Evolutionary conservation across 2,797 vertebrate genomes (phyloP), one percentile per base, ranked within the genome.

Genomic region (Ctenochaetus hawaiiensis): DNA sequence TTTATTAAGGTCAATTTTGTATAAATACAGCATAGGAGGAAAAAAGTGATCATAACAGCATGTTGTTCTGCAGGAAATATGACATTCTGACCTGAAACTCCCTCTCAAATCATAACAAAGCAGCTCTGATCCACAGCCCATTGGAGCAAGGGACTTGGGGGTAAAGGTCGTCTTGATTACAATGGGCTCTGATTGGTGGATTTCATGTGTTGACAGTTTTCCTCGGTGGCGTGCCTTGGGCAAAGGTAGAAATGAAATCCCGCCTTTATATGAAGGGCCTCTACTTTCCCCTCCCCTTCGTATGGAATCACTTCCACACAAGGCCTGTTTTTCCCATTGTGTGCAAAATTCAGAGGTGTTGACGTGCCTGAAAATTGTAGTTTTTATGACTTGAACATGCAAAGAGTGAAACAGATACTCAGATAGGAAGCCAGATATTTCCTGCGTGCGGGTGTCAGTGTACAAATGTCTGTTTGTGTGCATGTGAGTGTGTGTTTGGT

Each of bases 41-140:
- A 37, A 41, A 62, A 41, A 17, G 0, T 9, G 39, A 37, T 43
- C 8, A n/a, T 17, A 69, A 52, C 18, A 54, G 39, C 13, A 13
- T 16, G 6, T 61, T 59, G 47, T 67, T 53, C 37, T 77, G 11
- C 22, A 20, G 56, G 41, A 37, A 70, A 57, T 34, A 2, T 72
- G 65, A 59, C 56, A 67, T 39, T 23, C 37, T 72, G 78, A 83
- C 72, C 80, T 68, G 47, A 81, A 79, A 67, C 45, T 81, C 54
- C 22, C 34, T 43, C 12, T 17, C 51, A 70, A 79, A 63, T 71
- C 49, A 76, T 82, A 86, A 78, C 71, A 85, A 81, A 82, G 81
- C 61, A 43, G 30, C 69, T 30, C 51, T 66, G 41, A 73, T 70
- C 58, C 18, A 34, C 67, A 58, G 62, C 67, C 70, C 16, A 44